These are phyloP conservation scores for Nymphalis urticae DNA, from an alignment of 2,888 invertebrate species.

Conservation along the genomic window DNA sequence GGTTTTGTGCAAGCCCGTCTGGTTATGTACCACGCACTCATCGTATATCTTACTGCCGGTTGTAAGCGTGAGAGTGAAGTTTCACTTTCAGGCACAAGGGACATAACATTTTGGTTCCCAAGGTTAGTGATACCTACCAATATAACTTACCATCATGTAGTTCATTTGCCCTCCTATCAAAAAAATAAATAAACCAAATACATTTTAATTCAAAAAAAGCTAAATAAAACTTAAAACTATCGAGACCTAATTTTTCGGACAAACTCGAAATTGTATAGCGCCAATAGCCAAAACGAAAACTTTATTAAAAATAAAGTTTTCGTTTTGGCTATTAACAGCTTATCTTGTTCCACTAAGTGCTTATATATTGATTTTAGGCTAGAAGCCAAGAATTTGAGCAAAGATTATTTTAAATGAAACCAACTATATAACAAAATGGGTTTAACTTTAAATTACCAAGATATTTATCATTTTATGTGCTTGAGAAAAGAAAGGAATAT, in stretches of 20 bases:
- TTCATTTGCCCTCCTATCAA: no score
- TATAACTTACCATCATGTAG: no score
- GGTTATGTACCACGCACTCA: no score
- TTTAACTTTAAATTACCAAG: constrained; percentile 20
- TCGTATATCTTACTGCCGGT: no score
- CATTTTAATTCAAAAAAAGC: no score
- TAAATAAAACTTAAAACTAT: background rate
- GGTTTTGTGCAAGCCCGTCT: no score
- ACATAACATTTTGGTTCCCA: no score
- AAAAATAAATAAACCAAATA: background rate
- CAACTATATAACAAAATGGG: constrained; percentile 19
- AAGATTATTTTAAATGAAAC: constrained; percentile 31
- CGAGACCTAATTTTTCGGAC: background rate
- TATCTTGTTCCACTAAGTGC: constrained; percentile 7
- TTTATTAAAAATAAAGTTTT: constrained; percentile 33
- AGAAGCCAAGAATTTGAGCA: constrained; percentile 28
- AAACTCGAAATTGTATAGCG: constrained; percentile 16
- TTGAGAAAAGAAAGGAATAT: no score
- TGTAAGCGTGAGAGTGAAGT: no score
- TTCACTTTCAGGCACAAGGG: no score
- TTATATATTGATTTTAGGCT: constrained; percentile 34
- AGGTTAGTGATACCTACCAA: no score
- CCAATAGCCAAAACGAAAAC: no score
- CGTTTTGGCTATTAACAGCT: constrained; percentile 14
- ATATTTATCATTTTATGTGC: constrained; percentile 18